Conservation (phyloP, 2,797 vertebrate genomes). For the Melanogrammus aeglefinus region DNA sequence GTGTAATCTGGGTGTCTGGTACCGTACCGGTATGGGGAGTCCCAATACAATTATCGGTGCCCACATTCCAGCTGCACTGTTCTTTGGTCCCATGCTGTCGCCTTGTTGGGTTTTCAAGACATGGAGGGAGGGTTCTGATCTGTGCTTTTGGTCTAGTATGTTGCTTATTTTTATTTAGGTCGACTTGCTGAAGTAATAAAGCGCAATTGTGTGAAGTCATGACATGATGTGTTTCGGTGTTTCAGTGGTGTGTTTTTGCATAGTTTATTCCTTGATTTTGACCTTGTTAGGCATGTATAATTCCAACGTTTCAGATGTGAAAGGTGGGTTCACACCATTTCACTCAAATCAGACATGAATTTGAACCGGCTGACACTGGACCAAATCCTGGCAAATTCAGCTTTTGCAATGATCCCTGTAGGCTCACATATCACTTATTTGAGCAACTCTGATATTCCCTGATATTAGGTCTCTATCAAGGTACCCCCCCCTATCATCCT, state of each 20-base stretch:
- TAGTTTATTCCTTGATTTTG: not conserved
- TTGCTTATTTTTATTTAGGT: not conserved
- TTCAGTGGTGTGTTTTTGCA: conserved; percentile 9
- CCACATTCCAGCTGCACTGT: conserved; percentile 28
- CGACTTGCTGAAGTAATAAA: not conserved
- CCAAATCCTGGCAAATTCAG: not conserved
- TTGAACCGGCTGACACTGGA: not conserved
- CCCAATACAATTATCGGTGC: conserved; percentile 33
- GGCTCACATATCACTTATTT: not conserved
- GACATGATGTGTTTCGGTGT: conserved; percentile 7
- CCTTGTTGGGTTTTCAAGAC: conserved; percentile 11
- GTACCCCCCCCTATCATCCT: not conserved
- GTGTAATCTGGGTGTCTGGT: conserved; percentile 55
- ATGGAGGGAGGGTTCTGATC: conserved; percentile 6
- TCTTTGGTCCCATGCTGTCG: conserved; percentile 13
- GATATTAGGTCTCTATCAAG: not conserved
- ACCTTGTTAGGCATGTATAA: not conserved
- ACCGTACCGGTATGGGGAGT: conserved; percentile 35
- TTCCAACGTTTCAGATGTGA: not conserved
- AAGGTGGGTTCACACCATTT: not conserved
- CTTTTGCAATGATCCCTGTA: not conserved
- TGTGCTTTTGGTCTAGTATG: conserved; percentile 10
- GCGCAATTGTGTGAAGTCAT: not conserved
- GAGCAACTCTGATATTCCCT: not conserved
- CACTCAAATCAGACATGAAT: not conserved